Percentiles rank a stretch among this genome's conserved stretches.
These are phyloP conservation scores for Ashinkailepas kermadecensis DNA, from an alignment of 2,888 invertebrate species.

Conservation along the genomic window DNA sequence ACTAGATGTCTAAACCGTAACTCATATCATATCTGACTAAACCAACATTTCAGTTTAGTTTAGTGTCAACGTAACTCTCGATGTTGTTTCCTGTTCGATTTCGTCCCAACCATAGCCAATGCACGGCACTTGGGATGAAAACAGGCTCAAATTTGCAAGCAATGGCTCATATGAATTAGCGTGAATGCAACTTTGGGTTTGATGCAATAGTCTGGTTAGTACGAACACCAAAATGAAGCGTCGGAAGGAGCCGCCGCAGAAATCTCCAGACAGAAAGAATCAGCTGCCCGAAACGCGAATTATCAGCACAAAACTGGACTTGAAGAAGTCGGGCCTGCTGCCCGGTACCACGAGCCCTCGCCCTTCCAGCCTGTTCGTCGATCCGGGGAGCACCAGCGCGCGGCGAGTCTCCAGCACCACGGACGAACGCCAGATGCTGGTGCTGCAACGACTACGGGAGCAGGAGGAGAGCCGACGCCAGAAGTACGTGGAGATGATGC, in stretches of 20 bases:
- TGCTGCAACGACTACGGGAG: neutral
- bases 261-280: neutral
- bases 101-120: no score
- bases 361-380: neutral
- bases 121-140: no score
- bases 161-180: no score
- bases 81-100: no score
- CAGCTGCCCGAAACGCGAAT: neutral
- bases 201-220: no score
- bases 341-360: neutral
- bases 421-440: neutral
- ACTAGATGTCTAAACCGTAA: no score
- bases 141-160: no score
- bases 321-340: neutral
- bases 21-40: no score
- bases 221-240: neutral
- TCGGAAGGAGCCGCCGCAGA: neutral
- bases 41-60: no score
- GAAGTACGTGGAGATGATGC: neutral
- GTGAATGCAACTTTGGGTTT: no score
- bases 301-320: neutral
- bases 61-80: no score
- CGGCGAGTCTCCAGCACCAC: neutral
- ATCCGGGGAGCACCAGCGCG: neutral
- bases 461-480: neutral